Percentiles rank a stretch among this genome's conserved stretches.
phyloP scores from a whole-genome alignment of 2,113 vertebrate genomes.

The Bucco capensis region DNA sequence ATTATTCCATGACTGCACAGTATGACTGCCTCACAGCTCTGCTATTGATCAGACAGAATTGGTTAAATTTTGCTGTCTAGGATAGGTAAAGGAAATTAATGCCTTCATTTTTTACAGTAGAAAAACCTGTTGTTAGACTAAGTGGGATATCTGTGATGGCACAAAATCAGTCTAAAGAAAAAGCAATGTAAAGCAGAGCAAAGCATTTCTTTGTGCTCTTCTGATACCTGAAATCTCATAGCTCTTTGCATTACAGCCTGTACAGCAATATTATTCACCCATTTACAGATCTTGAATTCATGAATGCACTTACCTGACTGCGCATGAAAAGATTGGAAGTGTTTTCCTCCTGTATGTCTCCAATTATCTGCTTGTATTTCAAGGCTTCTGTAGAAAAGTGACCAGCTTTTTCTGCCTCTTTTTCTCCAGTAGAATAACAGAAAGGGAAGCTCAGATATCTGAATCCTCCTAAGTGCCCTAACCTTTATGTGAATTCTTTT shows the following conservation, averaged over 20 bases:
- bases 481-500: slow-evolving; percentile 2
- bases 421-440: slow-evolving; percentile 25
- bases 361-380: slow-evolving; percentile 12
- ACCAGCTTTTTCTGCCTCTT: neutral
- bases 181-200: neutral
- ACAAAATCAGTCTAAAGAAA: neutral
- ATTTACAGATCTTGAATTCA: neutral
- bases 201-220: neutral
- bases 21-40: neutral
- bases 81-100: neutral
- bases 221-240: neutral
- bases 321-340: neutral
- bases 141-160: neutral
- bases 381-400: neutral
- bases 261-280: neutral
- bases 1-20: neutral
- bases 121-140: neutral
- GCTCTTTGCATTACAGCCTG: neutral
- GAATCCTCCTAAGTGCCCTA: neutral
- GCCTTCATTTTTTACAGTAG: neutral
- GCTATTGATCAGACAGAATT: neutral
- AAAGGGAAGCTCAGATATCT: slow-evolving; percentile 3
- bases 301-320: slow-evolving; percentile 14
- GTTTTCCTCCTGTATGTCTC: neutral
- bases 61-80: neutral